Evolutionary conservation across 2,113 vertebrate genomes (phyloP), one percentile per base, ranked within the genome.

Genomic region (Ictidomys tridecemlineatus): DNA sequence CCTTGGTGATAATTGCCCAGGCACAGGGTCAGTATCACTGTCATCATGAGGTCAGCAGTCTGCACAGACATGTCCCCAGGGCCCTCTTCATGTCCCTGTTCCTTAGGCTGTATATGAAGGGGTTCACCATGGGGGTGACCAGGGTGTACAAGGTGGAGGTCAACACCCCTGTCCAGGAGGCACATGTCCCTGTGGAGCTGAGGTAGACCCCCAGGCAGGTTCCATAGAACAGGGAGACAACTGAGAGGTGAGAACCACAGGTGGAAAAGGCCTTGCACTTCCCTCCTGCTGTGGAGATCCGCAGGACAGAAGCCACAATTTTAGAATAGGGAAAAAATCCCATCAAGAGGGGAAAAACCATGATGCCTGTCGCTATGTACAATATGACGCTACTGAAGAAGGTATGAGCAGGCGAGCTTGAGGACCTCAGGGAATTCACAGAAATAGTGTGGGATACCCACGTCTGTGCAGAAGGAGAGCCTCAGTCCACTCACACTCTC

Each of bases 211-310:
- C 13, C 51, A 53, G 72, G 61, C 76, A 93, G 17, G 91, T 96
- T 24, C 96, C 63, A 2, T 88, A 97, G 78, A 95, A 95, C 65
- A 96, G 37, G 63, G 45, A 91, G 12, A 97, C 51, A 34, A 97
- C 56, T 0, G 82, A 95, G 22, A 96, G 80, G 65, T 92, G 56
- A 53, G 56, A 58, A 20, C 18, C 5, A 0, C 56, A 20, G 56
- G 56, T 22, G 18, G 56, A 58, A 48, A 79, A 92, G 0, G 74
- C 74, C 24, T 93, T 96, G 2, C 24, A 85, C n/a, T 93, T 93
- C 2, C 91, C 91, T 79, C 67, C 93, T 16, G 9, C 73, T 0
- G 65, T 91, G 42, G 91, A 79, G 73, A 95, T 89, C 18, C 34
- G 67, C 63, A 96, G 34, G 10, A 97, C 48, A 61, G 91, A 96